phyloP scores from a whole-genome alignment of 2,888 invertebrate genomes.

The Gnatocerus cornutus region DNA sequence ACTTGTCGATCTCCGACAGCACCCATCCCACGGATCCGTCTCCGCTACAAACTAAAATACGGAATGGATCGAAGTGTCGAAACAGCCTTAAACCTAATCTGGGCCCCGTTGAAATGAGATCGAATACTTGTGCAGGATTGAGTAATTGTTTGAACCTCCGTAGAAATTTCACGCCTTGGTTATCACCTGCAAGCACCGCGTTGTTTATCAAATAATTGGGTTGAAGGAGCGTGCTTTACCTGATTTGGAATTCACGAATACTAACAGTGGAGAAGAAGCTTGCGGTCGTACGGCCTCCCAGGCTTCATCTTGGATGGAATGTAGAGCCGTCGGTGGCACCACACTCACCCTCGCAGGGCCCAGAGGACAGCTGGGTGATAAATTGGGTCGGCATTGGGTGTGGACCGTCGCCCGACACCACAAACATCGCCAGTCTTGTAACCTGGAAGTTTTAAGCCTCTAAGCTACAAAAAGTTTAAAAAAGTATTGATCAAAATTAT shows the following conservation, averaged over 20 bases:
- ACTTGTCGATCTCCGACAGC: conserved; percentile 93
- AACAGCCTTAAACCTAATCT: conserved; percentile 90
- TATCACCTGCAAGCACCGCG: conserved; percentile 81
- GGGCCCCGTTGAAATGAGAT: conserved; percentile 92
- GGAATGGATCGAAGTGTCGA: conserved; percentile 95
- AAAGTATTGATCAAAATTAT: too few species aligned
- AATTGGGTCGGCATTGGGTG: conserved; percentile 89
- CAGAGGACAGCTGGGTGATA: conserved; percentile 86
- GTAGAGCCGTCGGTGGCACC: conserved; percentile 94
- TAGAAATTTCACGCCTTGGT: conserved; percentile 97
- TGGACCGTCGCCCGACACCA: conserved; percentile 97
- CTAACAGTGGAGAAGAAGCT: conserved; percentile 84
- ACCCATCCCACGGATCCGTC: conserved; percentile 99
- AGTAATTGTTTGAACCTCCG: conserved; percentile 94
- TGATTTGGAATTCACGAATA: conserved; percentile 98
- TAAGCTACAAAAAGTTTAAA: too few species aligned
- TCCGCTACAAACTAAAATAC: conserved; percentile 97
- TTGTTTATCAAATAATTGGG: not conserved
- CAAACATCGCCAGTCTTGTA: conserved; percentile 97
- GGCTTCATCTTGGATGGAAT: conserved; percentile 93
- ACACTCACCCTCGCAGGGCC: conserved; percentile 93
- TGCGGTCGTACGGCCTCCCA: conserved; percentile 89
- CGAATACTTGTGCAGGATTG: conserved; percentile 98
- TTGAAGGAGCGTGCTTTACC: conserved; percentile 67
- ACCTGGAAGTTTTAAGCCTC: conserved; percentile 72